Evolutionary conservation across 1,140 invertebrate species (phyloP).

Genomic region (Agraylea sexmaculata): DNA sequence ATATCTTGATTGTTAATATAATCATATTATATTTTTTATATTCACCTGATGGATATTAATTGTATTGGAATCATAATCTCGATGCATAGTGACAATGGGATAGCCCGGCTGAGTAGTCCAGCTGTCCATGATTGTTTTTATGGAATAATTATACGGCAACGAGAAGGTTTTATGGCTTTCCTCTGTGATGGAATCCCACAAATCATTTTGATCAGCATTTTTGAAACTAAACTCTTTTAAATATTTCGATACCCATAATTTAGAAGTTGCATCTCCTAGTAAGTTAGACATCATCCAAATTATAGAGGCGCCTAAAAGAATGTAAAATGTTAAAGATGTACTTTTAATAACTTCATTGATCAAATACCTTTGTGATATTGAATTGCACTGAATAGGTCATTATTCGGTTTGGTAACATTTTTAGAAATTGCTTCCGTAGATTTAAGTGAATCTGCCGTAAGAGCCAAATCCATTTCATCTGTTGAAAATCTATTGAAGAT

Average conservation of each 20-base stretch:
- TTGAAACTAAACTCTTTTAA: conserved; percentile 39
- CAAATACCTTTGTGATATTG: conserved; percentile 59
- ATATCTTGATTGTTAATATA: conserved; percentile 1
- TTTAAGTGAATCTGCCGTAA: conserved; percentile 53
- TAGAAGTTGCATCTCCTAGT: conserved; percentile 50
- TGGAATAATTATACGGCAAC: conserved; percentile 28
- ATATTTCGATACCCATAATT: conserved; percentile 43
- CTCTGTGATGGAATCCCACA: conserved; percentile 46
- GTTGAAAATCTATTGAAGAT: conserved; percentile 62
- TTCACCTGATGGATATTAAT: conserved; percentile 29
- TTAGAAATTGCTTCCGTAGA: conserved; percentile 53
- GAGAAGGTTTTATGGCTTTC: conserved; percentile 30
- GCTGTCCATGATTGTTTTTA: conserved; percentile 56
- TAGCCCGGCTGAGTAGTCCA: conserved; percentile 66
- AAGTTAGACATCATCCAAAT: conserved; percentile 63
- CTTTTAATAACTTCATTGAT: conserved; percentile 29
- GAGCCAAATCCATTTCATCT: conserved; percentile 47
- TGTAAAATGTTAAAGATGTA: conserved; percentile 46
- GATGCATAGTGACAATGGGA: conserved; percentile 50
- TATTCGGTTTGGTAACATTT: conserved; percentile 53
- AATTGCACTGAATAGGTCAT: conserved; percentile 61
- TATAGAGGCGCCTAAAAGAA: conserved; percentile 49
- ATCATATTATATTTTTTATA: conserved; percentile 2
- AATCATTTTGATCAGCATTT: conserved; percentile 48
- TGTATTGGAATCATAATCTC: conserved; percentile 25